A percentile compares a stretch with the other conserved stretches of the same genome.
Evolutionary conservation across 2,888 invertebrate species (phyloP).

Genomic region (Chalcis sispes): DNA sequence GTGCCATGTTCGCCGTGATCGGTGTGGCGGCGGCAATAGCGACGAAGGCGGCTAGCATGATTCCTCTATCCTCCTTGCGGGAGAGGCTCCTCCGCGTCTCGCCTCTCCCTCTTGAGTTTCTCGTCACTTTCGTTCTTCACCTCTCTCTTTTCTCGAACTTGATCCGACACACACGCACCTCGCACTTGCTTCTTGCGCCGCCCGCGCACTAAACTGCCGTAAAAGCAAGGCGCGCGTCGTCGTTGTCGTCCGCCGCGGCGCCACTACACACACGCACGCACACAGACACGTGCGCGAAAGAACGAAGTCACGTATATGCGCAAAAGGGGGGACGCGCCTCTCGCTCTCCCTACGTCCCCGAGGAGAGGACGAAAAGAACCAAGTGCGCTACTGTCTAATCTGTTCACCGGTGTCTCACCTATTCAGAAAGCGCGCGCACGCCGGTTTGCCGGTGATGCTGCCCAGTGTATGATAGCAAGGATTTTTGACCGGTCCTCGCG

Average conservation of each 20-base stretch:
- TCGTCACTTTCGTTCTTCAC: too few relatives aligned
- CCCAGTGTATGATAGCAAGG: too few relatives aligned
- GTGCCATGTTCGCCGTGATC: slow-evolving; percentile 67
- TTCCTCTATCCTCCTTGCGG: slow-evolving; percentile 18
- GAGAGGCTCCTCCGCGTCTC: slow-evolving; percentile 4
- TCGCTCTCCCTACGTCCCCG: slow-evolving; percentile 5
- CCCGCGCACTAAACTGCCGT: too few relatives aligned
- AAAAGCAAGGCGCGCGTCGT: slow-evolving; percentile 7
- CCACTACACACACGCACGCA: slow-evolving; percentile 12
- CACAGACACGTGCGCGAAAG: slow-evolving; percentile 3
- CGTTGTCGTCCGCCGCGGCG: slow-evolving; percentile 11
- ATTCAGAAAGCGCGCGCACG: too few relatives aligned
- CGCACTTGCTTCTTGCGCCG: too few relatives aligned
- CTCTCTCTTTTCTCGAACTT: neutral
- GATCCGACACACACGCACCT: too few relatives aligned
- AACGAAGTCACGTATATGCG: slow-evolving; percentile 27
- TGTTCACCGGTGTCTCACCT: too few relatives aligned
- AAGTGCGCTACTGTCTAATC: too few relatives aligned
- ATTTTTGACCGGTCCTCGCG: too few relatives aligned
- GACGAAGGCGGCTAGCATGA: slow-evolving; percentile 41
- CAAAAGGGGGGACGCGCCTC: slow-evolving; percentile 37
- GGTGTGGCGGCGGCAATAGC: slow-evolving; percentile 40
- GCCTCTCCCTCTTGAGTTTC: neutral
- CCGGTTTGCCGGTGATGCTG: too few relatives aligned
- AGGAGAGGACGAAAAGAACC: neutral